phyloP scores from a whole-genome alignment of 2,797 vertebrate genomes.

The Halcyon smyrnensis region DNA sequence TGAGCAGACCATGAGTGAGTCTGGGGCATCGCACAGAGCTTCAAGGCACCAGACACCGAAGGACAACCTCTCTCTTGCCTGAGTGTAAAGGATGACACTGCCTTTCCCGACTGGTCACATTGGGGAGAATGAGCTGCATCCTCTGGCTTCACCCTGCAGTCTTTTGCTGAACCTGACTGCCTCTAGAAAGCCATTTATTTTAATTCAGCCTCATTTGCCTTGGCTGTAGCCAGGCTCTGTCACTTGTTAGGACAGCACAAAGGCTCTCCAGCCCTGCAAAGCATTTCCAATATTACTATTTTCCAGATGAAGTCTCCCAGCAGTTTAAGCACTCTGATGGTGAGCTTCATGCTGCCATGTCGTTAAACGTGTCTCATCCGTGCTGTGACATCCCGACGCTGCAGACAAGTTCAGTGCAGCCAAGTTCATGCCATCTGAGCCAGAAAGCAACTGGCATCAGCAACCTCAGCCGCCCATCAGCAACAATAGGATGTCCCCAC shows the following conservation, averaged over 20 bases:
- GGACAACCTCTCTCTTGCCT: background rate
- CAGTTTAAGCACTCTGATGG: background rate
- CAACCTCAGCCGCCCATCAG: background rate
- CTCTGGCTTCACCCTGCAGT: fast-evolving
- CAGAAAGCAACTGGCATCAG: fast-evolving
- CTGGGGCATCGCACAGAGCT: fast-evolving
- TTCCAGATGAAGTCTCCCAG: background rate
- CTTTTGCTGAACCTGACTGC: background rate
- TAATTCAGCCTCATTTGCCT: background rate
- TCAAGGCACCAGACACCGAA: fast-evolving
- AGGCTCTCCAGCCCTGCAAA: background rate
- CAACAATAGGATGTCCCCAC: fast-evolving
- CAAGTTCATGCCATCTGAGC: background rate
- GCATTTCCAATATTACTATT: background rate
- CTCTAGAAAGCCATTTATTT: background rate
- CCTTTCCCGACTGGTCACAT: fast-evolving
- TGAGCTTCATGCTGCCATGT: background rate
- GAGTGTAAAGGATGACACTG: background rate
- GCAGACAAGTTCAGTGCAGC: background rate
- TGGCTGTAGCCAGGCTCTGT: background rate
- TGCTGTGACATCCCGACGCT: background rate
- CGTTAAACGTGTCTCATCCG: fast-evolving
- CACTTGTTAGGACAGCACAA: background rate
- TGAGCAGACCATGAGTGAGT: fast-evolving
- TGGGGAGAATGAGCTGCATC: background rate